These are phyloP conservation scores for Melieria picta DNA, from an alignment of 2,888 invertebrate genomes.

Conservation along the genomic window DNA sequence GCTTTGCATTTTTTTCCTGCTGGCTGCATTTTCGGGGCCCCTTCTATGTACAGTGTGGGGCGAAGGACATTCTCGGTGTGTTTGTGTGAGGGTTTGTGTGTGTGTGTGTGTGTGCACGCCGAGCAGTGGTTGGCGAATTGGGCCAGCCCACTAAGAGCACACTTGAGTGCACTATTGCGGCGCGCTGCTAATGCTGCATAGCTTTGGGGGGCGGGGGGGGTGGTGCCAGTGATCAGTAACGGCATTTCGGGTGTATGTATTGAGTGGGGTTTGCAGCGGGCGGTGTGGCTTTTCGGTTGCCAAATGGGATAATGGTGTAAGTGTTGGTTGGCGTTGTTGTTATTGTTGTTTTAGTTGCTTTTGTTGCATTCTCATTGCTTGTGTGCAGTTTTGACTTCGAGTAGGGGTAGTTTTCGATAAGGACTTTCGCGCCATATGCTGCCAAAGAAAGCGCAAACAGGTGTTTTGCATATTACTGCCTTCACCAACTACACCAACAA, in stretches of 20 bases:
- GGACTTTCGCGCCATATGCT: no score
- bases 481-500: no score
- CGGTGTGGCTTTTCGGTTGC: slow-evolving; percentile 28
- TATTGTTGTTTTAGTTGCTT: slow-evolving; percentile 11
- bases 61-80: slow-evolving; percentile 16
- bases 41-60: no score
- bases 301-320: slow-evolving; percentile 20
- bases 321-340: not conserved
- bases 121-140: slow-evolving; percentile 28
- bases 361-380: not conserved
- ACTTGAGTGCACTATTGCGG: slow-evolving; percentile 16
- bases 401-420: slow-evolving; percentile 17
- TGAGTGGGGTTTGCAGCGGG: slow-evolving; percentile 37
- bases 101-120: slow-evolving; percentile 4
- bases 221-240: no score
- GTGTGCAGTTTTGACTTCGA: not conserved
- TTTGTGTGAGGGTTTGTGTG: slow-evolving; percentile 1
- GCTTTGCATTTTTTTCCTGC: slow-evolving; percentile 23
- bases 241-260: not conserved
- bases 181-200: not conserved
- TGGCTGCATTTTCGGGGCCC: slow-evolving; percentile 43
- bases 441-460: no score
- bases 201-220: no score
- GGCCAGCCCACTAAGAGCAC: slow-evolving; percentile 15
- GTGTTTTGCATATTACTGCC: no score